These are phyloP conservation scores for Vannuccia rotundouncinata DNA, from an alignment of 2,888 invertebrate genomes.

Conservation along the genomic window DNA sequence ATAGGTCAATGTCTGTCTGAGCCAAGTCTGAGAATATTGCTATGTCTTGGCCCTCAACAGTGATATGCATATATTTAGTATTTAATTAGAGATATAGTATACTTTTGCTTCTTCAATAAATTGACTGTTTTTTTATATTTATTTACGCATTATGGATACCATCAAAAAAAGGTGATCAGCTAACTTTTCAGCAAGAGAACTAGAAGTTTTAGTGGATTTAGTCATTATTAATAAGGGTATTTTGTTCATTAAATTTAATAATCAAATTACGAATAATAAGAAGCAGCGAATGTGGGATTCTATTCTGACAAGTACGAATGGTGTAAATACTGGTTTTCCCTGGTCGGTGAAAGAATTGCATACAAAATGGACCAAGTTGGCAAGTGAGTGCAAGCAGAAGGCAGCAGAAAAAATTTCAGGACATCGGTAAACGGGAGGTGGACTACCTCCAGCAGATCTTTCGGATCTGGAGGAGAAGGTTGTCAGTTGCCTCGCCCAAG, in stretches of 20 bases:
- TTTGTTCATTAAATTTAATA: slow-evolving; percentile 15
- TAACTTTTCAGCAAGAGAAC: not conserved
- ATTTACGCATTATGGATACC: not conserved
- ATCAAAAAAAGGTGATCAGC: not conserved
- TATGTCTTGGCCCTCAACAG: not conserved
- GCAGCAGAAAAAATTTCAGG: not conserved
- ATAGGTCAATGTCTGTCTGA: not conserved
- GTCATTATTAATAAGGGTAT: not conserved
- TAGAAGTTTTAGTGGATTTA: not conserved
- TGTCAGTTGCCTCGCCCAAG: slow-evolving; percentile 21
- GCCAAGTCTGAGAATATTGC: not conserved
- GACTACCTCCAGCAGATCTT: slow-evolving; percentile 2
- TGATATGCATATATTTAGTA: not conserved
- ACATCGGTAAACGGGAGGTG: not conserved
- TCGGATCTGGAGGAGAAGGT: slow-evolving; percentile 20
- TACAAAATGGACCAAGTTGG: slow-evolving; percentile 3
- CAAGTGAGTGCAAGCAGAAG: slow-evolving; percentile 6
- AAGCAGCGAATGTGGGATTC: slow-evolving; percentile 7
- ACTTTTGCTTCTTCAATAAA: not conserved
- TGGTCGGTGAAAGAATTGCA: slow-evolving; percentile 5
- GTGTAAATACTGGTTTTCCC: not conserved
- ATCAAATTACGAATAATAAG: slow-evolving; percentile 19
- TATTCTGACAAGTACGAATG: slow-evolving; percentile 15
- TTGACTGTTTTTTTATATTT: not conserved
- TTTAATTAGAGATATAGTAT: not conserved